Evolutionary conservation across 2,113 vertebrate genomes (phyloP), one percentile per base, ranked within the genome.

Genomic region (Phaethornis superciliosus): DNA sequence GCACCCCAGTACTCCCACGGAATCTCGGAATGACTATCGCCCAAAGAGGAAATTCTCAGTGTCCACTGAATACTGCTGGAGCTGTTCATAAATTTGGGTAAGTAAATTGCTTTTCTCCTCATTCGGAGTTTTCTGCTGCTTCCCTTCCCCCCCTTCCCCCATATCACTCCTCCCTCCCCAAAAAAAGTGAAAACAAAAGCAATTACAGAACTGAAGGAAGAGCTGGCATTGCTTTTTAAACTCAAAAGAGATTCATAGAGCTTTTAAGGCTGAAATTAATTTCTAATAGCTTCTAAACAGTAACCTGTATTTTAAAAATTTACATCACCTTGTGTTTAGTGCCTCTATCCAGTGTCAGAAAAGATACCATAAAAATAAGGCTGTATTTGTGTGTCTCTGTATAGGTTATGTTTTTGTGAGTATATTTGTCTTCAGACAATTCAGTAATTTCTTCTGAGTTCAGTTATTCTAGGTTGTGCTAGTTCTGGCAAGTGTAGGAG

Each of bases 1-100:
- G 99, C 97, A 97, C 97, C 96, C 95, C 97, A 17, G 97, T 93
- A 40, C 93, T 96, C 3, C 76, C 97, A 37, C 97, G 97, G 92
- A 93, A 96, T 96, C 97, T 98, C 98, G 99, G 99, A 92, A 99
- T 99, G 99, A 99, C 99, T 95, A 88, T 98, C 97, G 52, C 97
- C 69, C 97, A 97, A 37, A 97, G 97, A 95, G 98, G 98, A 96
- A 84, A 92, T 91, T 91, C 97, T 84, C 98, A 98, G 88, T 83
- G 97, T 62, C 95, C 98, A 30, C 51, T 97, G 62, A 98, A 87
- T 67, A 10, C 96, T 68, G 93, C 97, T 33, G 96, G 95, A 95
- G 96, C 97, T 74, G 95, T 96, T 93, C 96, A 63, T 46, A 98
- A 97, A 97, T 97, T 98, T 26, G 98, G 98, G 99, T 99, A 87